phyloP scores from a whole-genome alignment of 2,113 vertebrate genomes.

The Crotalus helleri region DNA sequence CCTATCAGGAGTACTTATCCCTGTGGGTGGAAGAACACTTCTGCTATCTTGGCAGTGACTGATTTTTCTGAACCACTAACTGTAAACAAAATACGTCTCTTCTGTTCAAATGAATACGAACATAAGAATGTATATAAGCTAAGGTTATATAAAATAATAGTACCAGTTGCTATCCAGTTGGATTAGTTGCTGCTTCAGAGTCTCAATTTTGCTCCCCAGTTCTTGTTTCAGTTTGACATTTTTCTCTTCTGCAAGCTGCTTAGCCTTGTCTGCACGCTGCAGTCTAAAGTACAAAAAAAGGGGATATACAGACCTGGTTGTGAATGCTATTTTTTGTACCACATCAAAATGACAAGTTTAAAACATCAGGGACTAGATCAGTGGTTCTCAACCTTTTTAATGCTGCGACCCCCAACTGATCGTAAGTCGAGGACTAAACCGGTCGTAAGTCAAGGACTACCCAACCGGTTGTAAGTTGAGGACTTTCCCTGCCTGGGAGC shows the following conservation, averaged over 20 bases:
- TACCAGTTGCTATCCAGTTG: slow-evolving; percentile 86
- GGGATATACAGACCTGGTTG: rapidly evolving
- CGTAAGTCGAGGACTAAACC: no score
- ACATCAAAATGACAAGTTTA: neutral
- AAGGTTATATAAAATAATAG: neutral
- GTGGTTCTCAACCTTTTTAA: no score
- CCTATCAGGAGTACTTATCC: no score
- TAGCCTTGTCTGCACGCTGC: slow-evolving; percentile 76
- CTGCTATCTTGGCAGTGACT: neutral
- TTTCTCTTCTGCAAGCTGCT: slow-evolving; percentile 75
- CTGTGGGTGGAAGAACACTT: neutral
- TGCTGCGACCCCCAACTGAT: no score
- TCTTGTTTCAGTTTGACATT: slow-evolving; percentile 80
- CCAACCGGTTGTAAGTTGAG: no score
- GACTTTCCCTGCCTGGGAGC: no score
- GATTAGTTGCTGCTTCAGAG: slow-evolving; percentile 78
- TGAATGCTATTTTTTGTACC: neutral
- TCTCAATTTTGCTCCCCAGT: slow-evolving; percentile 73
- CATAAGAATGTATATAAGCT: no score
- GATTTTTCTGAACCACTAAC: neutral
- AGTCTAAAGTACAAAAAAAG: slow-evolving; percentile 66
- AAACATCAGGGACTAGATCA: neutral
- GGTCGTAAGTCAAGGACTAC: no score
- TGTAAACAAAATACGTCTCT: neutral
- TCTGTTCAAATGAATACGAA: neutral